A percentile compares a stretch with the other conserved stretches of the same genome.
Evolutionary conservation across 2,797 vertebrate genomes (phyloP).

Genomic region (Argyrosomus regius): DNA sequence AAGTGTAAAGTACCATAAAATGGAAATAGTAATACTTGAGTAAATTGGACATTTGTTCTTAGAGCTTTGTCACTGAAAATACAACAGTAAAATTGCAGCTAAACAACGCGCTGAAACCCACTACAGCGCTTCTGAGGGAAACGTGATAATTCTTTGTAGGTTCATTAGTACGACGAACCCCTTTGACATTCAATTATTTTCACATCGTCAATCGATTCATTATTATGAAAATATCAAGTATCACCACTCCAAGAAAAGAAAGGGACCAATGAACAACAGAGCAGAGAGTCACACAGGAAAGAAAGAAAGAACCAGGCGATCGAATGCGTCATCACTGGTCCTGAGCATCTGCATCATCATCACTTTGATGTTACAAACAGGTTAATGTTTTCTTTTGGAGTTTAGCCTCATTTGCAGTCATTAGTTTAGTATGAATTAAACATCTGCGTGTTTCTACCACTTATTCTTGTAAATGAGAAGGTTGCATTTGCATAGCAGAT

Average conservation of each 20-base stretch:
- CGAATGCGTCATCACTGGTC: constrained; percentile 3
- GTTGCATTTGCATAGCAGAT: constrained; percentile 67
- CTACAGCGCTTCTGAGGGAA: not conserved
- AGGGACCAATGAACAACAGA: not conserved
- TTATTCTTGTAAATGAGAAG: constrained; percentile 63
- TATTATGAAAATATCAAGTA: not conserved
- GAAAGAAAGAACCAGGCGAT: not conserved
- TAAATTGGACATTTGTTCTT: not conserved
- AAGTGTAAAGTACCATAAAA: not conserved
- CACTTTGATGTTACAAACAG: constrained; percentile 42
- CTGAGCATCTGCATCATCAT: constrained; percentile 47
- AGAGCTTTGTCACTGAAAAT: no score
- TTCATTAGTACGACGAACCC: not conserved
- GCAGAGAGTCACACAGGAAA: not conserved
- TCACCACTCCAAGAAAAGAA: not conserved
- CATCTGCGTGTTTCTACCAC: constrained; percentile 50
- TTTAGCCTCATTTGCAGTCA: constrained; percentile 62
- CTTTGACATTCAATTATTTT: no score
- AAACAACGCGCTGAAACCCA: no score
- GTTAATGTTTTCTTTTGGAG: constrained; percentile 57
- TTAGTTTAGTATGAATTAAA: constrained; percentile 66
- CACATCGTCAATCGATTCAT: no score
- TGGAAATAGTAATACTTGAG: not conserved
- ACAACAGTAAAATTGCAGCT: no score
- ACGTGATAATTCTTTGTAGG: not conserved